phyloP scores from a whole-genome alignment of 2,888 invertebrate species.

The Selenia dentaria region DNA sequence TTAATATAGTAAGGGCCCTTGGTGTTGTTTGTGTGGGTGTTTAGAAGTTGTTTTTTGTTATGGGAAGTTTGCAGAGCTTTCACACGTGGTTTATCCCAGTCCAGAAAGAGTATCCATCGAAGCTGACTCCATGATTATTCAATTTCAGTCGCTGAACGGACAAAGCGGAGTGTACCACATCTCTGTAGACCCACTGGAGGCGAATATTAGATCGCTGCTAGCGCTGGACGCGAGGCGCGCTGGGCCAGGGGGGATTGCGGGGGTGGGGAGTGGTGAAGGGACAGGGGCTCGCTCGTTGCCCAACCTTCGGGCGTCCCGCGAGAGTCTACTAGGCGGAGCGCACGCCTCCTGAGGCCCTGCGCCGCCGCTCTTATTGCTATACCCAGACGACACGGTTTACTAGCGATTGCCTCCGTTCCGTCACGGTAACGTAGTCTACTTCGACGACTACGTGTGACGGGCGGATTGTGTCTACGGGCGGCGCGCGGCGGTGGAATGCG shows the following conservation, averaged over 20 bases:
- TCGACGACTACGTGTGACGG: slow-evolving; percentile 36
- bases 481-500: background rate
- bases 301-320: slow-evolving; percentile 87
- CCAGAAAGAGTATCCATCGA: too few relatives aligned
- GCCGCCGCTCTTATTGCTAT: slow-evolving; percentile 52
- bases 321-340: slow-evolving; percentile 53
- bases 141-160: slow-evolving; percentile 39
- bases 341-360: slow-evolving; percentile 80
- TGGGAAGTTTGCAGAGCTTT: too few relatives aligned
- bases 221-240: slow-evolving; percentile 77
- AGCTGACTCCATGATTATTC: background rate
- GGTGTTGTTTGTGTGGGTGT: too few relatives aligned
- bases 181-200: slow-evolving; percentile 74
- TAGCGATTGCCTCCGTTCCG: slow-evolving; percentile 45
- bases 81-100: too few relatives aligned
- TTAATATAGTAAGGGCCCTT: too few relatives aligned
- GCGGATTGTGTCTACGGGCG: slow-evolving; percentile 8
- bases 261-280: slow-evolving; percentile 57
- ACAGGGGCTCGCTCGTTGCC: slow-evolving; percentile 83
- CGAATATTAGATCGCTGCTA: slow-evolving; percentile 69
- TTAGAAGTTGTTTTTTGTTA: too few relatives aligned
- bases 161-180: slow-evolving; percentile 76
- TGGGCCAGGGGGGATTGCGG: slow-evolving; percentile 60
- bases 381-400: slow-evolving; percentile 73
- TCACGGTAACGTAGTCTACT: slow-evolving; percentile 30